A percentile compares a stretch with the other conserved stretches of the same genome.
These are phyloP conservation scores for Oreochromis niloticus DNA, from an alignment of 2,113 vertebrate genomes.

Conservation along the genomic window DNA sequence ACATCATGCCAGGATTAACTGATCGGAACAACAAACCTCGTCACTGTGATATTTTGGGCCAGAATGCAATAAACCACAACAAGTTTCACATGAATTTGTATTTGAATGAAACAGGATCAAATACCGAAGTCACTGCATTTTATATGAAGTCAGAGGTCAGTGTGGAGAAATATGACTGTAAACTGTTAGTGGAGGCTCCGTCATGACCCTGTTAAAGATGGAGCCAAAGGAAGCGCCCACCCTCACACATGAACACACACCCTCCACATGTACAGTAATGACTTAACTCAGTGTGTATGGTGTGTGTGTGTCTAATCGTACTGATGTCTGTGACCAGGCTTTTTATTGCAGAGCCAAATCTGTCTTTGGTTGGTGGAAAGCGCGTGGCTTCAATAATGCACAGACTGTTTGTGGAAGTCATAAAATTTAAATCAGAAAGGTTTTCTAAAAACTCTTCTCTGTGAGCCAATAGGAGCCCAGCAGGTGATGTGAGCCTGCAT, in stretches of 20 bases:
- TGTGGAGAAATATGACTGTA: neutral
- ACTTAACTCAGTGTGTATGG: neutral
- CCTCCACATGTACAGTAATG: neutral
- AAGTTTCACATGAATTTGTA: neutral
- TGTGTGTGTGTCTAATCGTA: neutral
- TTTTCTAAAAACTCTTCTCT: neutral
- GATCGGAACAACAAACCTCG: neutral
- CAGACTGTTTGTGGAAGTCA: neutral
- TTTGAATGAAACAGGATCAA: neutral
- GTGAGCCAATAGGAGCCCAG: neutral
- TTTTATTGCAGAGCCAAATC: neutral
- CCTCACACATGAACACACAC: neutral
- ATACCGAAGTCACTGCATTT: rapidly evolving
- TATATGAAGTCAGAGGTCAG: neutral
- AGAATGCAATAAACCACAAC: neutral
- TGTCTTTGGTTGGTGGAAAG: neutral
- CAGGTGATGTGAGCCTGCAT: neutral
- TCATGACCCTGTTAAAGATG: neutral
- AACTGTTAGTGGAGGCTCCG: neutral
- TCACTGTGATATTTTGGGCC: neutral
- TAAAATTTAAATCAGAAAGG: neutral
- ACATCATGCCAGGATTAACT: neutral
- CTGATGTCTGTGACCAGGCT: neutral
- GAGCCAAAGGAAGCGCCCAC: rapidly evolving
- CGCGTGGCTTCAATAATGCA: neutral